phyloP scores from a whole-genome alignment of 1,140 invertebrate species.

The Dufourea novaeangliae region DNA sequence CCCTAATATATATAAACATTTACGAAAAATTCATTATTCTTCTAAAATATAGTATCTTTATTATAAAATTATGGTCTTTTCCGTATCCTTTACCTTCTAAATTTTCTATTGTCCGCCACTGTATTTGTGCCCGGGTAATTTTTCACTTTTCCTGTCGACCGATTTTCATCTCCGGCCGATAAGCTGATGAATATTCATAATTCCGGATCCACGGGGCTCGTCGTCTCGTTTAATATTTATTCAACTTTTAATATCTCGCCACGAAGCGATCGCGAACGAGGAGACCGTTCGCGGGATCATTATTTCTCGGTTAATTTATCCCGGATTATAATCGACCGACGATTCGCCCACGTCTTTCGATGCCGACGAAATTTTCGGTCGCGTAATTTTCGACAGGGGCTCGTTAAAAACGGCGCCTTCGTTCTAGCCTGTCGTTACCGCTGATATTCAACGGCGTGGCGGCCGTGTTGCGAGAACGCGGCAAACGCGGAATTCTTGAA shows the following conservation, averaged over 20 bases:
- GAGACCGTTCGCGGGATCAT: background rate
- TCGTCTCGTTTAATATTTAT: conserved; percentile 33
- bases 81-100: too few relatives aligned
- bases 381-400: background rate
- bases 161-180: conserved; percentile 33
- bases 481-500: background rate
- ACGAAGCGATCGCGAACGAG: background rate
- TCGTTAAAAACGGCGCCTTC: background rate
- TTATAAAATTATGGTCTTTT: too few relatives aligned
- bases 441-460: background rate
- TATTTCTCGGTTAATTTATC: background rate
- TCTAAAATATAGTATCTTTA: too few relatives aligned
- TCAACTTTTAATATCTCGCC: background rate
- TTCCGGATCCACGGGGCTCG: background rate
- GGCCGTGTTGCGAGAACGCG: background rate
- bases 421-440: conserved; percentile 3
- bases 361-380: background rate
- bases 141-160: conserved; percentile 21
- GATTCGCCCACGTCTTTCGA: too few relatives aligned
- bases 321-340: background rate
- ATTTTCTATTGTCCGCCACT: too few relatives aligned
- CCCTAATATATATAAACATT: too few relatives aligned
- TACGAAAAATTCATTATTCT: too few relatives aligned
- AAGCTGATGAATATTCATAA: conserved; percentile 39
- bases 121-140: conserved; percentile 8